These are phyloP conservation scores for Melanotaenia trifasciata DNA, from an alignment of 2,797 vertebrate genomes.

Conservation along the genomic window DNA sequence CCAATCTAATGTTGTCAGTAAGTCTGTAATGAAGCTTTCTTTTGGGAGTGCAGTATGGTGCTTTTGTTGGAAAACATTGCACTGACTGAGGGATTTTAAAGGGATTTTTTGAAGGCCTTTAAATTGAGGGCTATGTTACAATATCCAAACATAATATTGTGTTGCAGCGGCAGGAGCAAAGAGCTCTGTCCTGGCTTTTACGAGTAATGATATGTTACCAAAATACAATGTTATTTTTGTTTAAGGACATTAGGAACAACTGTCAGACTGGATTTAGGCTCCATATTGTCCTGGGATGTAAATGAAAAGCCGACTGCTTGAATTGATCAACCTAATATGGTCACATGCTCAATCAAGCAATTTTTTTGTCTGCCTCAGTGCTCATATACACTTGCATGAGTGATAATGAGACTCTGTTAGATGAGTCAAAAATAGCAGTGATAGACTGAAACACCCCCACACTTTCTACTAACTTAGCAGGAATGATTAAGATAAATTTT, in stretches of 20 bases:
- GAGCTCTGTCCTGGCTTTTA: constrained; percentile 30
- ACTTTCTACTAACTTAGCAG: constrained; percentile 14
- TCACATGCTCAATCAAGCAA: constrained; percentile 65
- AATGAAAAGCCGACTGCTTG: constrained; percentile 51
- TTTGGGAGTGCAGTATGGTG: constrained; percentile 7
- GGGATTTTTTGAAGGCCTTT: constrained; percentile 34
- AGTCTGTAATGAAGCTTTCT: constrained; percentile 75
- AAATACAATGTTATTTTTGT: constrained; percentile 36
- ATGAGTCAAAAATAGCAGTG: constrained; percentile 49
- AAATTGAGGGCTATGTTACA: constrained; percentile 37
- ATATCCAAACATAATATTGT: constrained; percentile 42
- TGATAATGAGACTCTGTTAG: constrained; percentile 31
- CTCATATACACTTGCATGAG: constrained; percentile 35
- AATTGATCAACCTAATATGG: constrained; percentile 67
- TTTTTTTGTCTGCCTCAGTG: constrained; percentile 58
- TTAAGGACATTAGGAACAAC: constrained; percentile 26
- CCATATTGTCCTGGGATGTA: constrained; percentile 37
- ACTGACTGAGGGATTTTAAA: constrained; percentile 41
- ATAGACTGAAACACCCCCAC: constrained; percentile 33
- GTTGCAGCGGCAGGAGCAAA: constrained; percentile 29
- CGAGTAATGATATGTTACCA: constrained; percentile 56
- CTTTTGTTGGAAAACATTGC: constrained; percentile 36
- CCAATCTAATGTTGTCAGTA: constrained; percentile 96
- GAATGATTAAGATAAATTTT: constrained; percentile 13
- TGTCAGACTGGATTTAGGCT: constrained; percentile 43